Conservation (phyloP, 2,797 vertebrate genomes). For the Staurois parvus region DNA sequence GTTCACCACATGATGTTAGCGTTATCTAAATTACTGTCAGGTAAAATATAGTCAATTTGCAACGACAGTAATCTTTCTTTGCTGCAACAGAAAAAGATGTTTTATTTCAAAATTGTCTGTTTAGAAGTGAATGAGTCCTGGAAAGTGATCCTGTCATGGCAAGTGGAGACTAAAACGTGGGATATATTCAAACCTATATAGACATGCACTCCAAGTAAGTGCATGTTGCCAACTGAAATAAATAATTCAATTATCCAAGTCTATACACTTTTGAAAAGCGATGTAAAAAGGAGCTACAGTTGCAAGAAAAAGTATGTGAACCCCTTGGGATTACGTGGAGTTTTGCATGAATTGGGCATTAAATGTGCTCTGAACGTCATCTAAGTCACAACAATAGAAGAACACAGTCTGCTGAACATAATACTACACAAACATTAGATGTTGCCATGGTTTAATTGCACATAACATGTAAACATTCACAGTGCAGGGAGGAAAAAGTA, state of each 20-base stretch:
- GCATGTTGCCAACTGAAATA: constrained; percentile 85
- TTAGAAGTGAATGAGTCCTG: constrained; percentile 22
- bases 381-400: no score
- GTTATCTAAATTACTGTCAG: constrained; percentile 64
- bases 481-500: no score
- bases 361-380: no score
- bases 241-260: constrained; percentile 76
- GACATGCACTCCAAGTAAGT: constrained; percentile 70
- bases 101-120: background rate
- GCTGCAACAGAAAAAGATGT: constrained; percentile 64
- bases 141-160: constrained; percentile 76
- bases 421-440: no score
- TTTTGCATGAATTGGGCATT: no score
- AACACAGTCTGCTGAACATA: no score
- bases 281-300: constrained; percentile 25
- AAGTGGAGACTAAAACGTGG: constrained; percentile 71
- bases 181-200: constrained; percentile 62
- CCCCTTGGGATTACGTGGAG: no score
- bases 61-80: constrained; percentile 39
- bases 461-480: no score
- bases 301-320: no score
- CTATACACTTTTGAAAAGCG: constrained; percentile 71
- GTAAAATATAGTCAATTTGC: constrained; percentile 33
- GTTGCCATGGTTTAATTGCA: no score
- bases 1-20: constrained; percentile 63